A percentile compares a stretch with the other conserved stretches of the same genome.
phyloP scores from a whole-genome alignment of 1,140 invertebrate species.

The Melitaea cinxia region DNA sequence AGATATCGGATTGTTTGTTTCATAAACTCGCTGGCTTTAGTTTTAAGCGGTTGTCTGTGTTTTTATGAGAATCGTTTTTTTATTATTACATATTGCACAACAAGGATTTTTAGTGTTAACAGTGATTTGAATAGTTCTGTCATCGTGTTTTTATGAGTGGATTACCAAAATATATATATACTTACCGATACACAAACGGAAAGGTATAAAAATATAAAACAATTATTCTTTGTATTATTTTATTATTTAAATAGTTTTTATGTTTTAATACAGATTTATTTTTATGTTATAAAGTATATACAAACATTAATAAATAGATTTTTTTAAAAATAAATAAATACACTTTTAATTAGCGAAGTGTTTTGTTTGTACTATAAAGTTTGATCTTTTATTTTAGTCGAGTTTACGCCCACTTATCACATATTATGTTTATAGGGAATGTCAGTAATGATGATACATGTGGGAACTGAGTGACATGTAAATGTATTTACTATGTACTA shows the following conservation, averaged over 20 bases:
- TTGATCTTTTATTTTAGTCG: conserved; percentile 14
- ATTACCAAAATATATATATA: no score
- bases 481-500: no score
- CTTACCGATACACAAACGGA: no score
- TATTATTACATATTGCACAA: neutral
- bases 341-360: neutral
- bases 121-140: neutral
- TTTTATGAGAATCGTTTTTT: conserved; percentile 3
- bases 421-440: neutral
- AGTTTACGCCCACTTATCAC: conserved; percentile 38
- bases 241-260: neutral
- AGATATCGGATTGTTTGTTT: conserved; percentile 40
- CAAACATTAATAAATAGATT: neutral
- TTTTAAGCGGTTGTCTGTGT: conserved; percentile 17
- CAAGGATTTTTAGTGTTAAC: conserved; percentile 1
- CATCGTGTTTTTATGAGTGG: neutral
- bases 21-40: conserved; percentile 30
- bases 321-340: neutral
- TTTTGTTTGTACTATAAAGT: neutral
- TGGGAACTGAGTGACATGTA: neutral
- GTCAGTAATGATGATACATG: neutral
- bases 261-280: neutral
- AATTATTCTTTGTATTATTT: neutral
- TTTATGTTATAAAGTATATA: neutral
- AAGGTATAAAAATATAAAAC: no score